Conservation (phyloP, 2,888 invertebrate species). For the Cryptosula pallasiana region DNA sequence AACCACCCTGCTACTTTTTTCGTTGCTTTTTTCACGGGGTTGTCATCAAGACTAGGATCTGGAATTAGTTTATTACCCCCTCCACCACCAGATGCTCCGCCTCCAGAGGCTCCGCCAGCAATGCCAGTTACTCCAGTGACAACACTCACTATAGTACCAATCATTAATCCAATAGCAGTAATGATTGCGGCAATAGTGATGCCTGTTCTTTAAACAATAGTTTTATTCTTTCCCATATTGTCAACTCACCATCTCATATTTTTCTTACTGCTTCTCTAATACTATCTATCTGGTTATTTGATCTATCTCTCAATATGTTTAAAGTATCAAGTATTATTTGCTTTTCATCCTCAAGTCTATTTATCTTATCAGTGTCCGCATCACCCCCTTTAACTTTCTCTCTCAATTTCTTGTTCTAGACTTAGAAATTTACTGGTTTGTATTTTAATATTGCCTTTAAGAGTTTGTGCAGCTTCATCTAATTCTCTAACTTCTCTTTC, state of each 20-base stretch:
- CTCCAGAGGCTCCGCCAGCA: no score
- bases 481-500: background rate
- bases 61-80: background rate
- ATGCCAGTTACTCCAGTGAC: no score
- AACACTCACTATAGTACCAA: background rate
- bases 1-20: background rate
- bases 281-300: background rate
- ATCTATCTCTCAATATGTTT: background rate
- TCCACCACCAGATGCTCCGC: background rate
- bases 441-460: background rate
- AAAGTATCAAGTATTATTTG: background rate
- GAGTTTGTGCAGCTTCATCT: background rate
- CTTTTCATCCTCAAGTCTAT: background rate
- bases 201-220: background rate
- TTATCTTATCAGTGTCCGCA: background rate
- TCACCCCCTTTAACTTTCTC: background rate
- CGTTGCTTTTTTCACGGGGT: background rate
- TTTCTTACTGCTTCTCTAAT: background rate
- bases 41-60: background rate
- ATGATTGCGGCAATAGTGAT: background rate
- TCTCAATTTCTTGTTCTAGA: background rate
- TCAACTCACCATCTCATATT: background rate
- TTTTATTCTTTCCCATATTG: background rate
- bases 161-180: background rate
- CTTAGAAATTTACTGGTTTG: background rate